These are phyloP conservation scores for Pristionchus entomophagus DNA, from an alignment of 2,888 invertebrate species.

Conservation along the genomic window DNA sequence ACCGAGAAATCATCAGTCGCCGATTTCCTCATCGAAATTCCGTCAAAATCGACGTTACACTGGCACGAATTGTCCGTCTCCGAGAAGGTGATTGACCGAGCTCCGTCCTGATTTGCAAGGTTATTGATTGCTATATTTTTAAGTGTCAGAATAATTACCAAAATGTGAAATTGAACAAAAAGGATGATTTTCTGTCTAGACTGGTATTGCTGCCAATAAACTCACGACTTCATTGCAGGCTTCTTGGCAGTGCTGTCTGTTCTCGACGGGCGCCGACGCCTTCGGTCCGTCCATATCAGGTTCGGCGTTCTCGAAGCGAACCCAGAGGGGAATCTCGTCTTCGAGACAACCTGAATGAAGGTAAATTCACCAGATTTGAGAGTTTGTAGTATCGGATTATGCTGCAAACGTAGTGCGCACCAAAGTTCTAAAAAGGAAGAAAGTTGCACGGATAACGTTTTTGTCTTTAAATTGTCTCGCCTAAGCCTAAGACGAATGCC, in stretches of 20 bases:
- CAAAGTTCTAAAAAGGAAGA: background rate
- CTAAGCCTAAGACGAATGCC: no score
- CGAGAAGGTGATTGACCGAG: constrained; percentile 60
- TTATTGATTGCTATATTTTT: background rate
- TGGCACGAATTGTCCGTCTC: constrained; percentile 60
- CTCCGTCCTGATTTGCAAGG: background rate
- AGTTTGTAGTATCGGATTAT: no score
- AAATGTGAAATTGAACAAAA: no score
- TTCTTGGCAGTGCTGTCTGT: constrained; percentile 56
- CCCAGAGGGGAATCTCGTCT: constrained; percentile 59
- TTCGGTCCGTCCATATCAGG: constrained; percentile 48
- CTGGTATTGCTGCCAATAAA: no score
- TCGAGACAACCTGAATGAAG: constrained; percentile 56
- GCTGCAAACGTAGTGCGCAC: no score
- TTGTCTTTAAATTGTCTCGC: background rate
- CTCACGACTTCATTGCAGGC: constrained; percentile 56
- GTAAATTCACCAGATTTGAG: no score
- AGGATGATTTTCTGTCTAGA: no score
- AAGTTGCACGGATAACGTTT: background rate
- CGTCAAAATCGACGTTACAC: constrained; percentile 56
- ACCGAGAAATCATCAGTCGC: constrained; percentile 57
- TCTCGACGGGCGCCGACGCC: constrained; percentile 53
- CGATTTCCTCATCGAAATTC: constrained; percentile 56
- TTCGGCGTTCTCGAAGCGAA: constrained; percentile 62
- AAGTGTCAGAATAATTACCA: no score